Conservation (phyloP, 2,113 vertebrate genomes). For the Clarias gariepinus region DNA sequence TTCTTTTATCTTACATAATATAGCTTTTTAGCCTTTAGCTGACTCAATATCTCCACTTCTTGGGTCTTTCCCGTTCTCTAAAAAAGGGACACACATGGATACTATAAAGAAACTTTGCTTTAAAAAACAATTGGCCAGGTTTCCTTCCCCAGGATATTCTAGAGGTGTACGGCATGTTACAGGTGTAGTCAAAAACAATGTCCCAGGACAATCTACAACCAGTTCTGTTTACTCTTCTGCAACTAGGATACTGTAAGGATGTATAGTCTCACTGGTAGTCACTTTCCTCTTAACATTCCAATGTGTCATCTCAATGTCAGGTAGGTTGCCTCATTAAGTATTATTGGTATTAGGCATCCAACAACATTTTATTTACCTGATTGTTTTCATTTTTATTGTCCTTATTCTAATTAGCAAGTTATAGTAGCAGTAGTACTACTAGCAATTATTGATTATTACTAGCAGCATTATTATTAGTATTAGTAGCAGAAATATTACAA, state of each 20-base stretch:
- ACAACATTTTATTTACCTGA: too few species aligned
- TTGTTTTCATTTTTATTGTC: too few species aligned
- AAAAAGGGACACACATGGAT: background rate
- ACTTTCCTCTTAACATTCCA: background rate
- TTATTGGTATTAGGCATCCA: too few species aligned
- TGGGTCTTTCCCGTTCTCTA: background rate
- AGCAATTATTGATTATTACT: too few species aligned
- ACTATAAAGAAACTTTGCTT: background rate
- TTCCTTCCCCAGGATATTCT: background rate
- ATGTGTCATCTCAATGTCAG: background rate
- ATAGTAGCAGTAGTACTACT: too few species aligned
- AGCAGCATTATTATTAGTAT: too few species aligned
- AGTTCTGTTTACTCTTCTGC: background rate
- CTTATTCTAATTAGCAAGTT: too few species aligned
- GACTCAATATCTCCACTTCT: background rate
- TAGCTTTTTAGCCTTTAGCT: background rate
- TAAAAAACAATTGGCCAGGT: background rate
- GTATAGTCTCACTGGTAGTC: background rate
- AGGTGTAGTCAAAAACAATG: background rate
- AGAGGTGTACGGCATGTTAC: background rate
- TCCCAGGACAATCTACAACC: background rate
- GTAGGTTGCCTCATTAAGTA: background rate
- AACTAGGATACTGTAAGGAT: background rate
- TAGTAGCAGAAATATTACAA: too few species aligned
- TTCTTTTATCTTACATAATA: background rate